Conservation (phyloP, 2,797 vertebrate species). For the Gorsachius magnificus region DNA sequence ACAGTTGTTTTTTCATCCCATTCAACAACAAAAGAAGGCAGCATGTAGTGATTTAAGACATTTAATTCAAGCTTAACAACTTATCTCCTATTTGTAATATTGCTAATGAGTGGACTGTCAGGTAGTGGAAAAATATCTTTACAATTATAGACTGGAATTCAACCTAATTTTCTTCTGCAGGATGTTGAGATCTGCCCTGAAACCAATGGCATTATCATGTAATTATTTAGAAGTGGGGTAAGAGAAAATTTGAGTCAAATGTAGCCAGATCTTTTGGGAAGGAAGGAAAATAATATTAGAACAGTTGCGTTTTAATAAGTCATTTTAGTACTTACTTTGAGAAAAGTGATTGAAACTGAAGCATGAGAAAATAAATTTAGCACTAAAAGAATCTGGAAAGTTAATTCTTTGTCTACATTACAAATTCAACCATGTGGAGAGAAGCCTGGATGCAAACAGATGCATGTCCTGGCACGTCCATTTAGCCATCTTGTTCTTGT, state of each 20-base stretch:
- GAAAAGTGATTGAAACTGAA: background rate
- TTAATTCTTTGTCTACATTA: background rate
- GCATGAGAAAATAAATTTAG: background rate
- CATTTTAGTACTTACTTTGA: background rate
- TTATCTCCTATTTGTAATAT: background rate
- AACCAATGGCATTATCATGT: background rate
- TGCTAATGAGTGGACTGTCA: background rate
- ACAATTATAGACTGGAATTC: background rate
- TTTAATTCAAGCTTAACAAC: background rate
- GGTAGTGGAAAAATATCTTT: background rate
- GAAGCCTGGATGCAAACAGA: background rate
- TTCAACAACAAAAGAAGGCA: background rate
- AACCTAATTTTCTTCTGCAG: background rate
- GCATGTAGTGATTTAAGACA: background rate
- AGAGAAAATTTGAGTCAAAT: background rate
- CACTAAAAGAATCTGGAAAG: background rate
- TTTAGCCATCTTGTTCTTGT: background rate
- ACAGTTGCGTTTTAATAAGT: background rate
- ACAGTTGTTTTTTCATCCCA: background rate
- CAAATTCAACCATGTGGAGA: background rate
- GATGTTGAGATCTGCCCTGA: background rate
- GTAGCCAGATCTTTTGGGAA: background rate
- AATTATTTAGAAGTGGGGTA: background rate
- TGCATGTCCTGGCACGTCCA: background rate
- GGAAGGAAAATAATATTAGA: background rate